A percentile compares a stretch with the other conserved stretches of the same genome.
phyloP scores from a whole-genome alignment of 2,113 vertebrate species.

The Grammomys surdaster region DNA sequence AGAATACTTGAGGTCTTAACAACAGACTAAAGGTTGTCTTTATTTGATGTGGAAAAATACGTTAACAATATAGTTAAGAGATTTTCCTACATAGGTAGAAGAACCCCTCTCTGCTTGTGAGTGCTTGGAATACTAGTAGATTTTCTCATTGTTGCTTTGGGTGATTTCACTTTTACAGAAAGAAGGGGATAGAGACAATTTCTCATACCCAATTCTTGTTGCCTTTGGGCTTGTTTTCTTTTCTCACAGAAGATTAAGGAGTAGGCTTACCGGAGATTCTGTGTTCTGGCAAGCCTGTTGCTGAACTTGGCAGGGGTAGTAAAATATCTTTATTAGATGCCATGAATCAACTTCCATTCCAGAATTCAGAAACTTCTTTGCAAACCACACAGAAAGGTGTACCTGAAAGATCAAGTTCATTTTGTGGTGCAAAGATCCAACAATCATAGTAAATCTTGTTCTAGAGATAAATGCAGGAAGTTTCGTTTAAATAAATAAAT shows the following conservation, averaged over 20 bases:
- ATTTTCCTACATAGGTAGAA: not conserved
- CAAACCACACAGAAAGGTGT: conserved; percentile 50
- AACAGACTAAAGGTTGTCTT: not conserved
- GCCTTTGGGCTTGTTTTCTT: conserved; percentile 66
- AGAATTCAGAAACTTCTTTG: conserved; percentile 71
- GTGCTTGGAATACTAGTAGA: not conserved
- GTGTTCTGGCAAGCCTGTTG: conserved; percentile 72
- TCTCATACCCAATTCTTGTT: not conserved
- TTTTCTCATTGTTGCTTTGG: not conserved
- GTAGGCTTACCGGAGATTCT: conserved; percentile 69
- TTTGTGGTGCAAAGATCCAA: conserved; percentile 47
- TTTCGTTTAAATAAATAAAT: conserved; percentile 52
- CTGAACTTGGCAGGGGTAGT: conserved; percentile 75
- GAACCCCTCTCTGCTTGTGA: not conserved
- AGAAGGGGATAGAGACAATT: not conserved
- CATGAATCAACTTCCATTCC: conserved; percentile 72
- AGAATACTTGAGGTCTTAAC: not conserved
- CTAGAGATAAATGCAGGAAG: not conserved
- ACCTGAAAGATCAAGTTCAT: conserved; percentile 62
- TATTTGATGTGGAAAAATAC: not conserved
- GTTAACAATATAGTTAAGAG: not conserved
- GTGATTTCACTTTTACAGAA: not conserved
- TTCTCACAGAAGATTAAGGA: conserved; percentile 77
- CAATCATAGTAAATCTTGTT: conserved; percentile 28
- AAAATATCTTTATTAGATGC: conserved; percentile 79